A percentile compares a stretch with the other conserved stretches of the same genome.
Conservation (phyloP, 2,113 vertebrate genomes). For the Xiphorhynchus elegans region DNA sequence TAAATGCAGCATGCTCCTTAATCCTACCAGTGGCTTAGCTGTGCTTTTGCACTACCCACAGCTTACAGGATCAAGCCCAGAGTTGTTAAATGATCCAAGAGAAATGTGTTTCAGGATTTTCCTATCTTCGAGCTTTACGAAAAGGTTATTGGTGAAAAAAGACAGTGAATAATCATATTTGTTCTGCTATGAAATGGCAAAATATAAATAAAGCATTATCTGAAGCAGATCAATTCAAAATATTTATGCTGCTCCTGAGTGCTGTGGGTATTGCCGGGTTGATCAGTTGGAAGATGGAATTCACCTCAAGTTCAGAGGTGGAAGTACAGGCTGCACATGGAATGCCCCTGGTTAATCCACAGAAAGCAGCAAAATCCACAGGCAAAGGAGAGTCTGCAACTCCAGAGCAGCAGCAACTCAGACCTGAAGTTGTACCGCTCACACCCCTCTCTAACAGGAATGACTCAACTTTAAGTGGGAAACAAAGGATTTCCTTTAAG, state of each 20-base stretch:
- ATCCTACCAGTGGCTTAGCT: conserved; percentile 20
- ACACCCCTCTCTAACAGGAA: background rate
- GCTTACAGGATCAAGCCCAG: conserved; percentile 30
- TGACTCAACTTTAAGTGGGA: background rate
- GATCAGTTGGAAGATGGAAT: background rate
- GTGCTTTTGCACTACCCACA: background rate
- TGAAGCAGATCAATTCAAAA: background rate
- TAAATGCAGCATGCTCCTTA: conserved; percentile 15
- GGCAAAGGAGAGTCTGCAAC: background rate
- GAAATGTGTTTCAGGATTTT: conserved; percentile 16
- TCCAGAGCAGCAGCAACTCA: fast-evolving
- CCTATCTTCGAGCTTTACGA: background rate
- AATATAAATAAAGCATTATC: background rate
- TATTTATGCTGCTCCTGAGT: background rate
- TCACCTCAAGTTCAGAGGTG: background rate
- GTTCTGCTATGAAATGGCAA: conserved; percentile 3
- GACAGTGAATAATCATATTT: background rate
- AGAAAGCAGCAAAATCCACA: background rate
- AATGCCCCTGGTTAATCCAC: background rate
- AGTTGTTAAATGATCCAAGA: conserved; percentile 11
- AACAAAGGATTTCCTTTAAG: background rate
- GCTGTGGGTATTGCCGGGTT: background rate
- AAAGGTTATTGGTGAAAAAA: background rate
- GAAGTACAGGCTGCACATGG: background rate
- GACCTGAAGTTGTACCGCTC: background rate